phyloP scores from a whole-genome alignment of 2,888 invertebrate genomes.

The Gibbula magus region DNA sequence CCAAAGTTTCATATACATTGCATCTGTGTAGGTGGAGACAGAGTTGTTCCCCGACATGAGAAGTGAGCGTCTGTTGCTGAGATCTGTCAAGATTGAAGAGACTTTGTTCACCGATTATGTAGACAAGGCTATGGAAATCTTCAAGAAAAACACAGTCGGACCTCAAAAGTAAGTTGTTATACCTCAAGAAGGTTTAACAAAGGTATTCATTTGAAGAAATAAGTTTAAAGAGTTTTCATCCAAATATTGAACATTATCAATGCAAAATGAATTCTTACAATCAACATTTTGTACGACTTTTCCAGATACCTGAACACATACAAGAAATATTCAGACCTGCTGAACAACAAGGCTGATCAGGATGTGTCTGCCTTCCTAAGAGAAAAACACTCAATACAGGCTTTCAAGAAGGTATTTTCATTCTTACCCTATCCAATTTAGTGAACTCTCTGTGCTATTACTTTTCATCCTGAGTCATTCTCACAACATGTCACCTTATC shows the following conservation, averaged over 20 bases:
- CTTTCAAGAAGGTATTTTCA: slow-evolving; percentile 69
- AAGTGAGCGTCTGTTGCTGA: slow-evolving; percentile 66
- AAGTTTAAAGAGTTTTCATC: too few relatives aligned
- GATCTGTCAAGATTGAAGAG: slow-evolving; percentile 74
- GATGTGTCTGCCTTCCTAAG: slow-evolving; percentile 73
- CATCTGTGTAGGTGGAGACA: slow-evolving; percentile 70
- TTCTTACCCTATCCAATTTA: background rate
- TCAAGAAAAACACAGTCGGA: slow-evolving; percentile 73
- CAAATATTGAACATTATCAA: too few relatives aligned
- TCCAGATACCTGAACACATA: slow-evolving; percentile 71
- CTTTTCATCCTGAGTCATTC: too few relatives aligned
- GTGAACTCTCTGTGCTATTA: background rate
- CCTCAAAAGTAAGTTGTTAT: slow-evolving; percentile 71
- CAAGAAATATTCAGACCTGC: slow-evolving; percentile 73
- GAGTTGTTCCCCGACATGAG: slow-evolving; percentile 75
- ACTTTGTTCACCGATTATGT: slow-evolving; percentile 72
- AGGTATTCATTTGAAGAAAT: too few relatives aligned
- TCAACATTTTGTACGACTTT: background rate
- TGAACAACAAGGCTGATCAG: slow-evolving; percentile 75
- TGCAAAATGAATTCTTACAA: too few relatives aligned
- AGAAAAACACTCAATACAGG: slow-evolving; percentile 71
- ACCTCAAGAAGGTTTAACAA: background rate
- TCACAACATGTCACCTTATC: too few relatives aligned
- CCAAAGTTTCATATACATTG: background rate
- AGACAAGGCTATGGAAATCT: slow-evolving; percentile 73